Base-by-base conservation (phyloP, 2,113 vertebrate species). In the Sporophila hypoxantha region DNA sequence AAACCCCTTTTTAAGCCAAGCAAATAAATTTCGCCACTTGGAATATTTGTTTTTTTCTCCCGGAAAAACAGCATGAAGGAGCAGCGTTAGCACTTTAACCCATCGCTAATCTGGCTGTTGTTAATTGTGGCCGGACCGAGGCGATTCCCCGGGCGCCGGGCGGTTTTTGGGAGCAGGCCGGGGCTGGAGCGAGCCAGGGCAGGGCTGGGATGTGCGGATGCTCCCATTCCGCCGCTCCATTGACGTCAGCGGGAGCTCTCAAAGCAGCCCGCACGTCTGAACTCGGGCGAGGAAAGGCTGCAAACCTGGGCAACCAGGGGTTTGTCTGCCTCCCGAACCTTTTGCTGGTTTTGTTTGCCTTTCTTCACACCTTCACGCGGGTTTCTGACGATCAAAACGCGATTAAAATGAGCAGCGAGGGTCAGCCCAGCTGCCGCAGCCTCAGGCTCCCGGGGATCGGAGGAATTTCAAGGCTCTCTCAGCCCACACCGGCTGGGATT, bases 171-270 rank as follows among this genome's bases (percentile, higher is more conserved):
- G 74, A 93, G 91, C 81, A 81, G 85, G 81, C n/a, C 49, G 32
- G 49, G 76, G 77, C 55, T 50, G 79, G 46, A 67, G 62, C 61
- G 29, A 0, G 62, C 82, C 62, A n/a, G 82, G 27, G 19, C 37
- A 22, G 55, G 55, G 55, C 7, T 29, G 71, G 41, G 93, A 91
- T 88, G 70, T 47, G 95, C 92, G 32, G 75, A 44, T 95, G 96
- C 96, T 95, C 96, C 90, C 90, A 16, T 96, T 95, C 88, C 84
- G 62, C 96, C 66, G 92, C 86, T 93, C 95, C 93, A 96, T 95
- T 97, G 97, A 97, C 96, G 97, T 97, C 97, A 97, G 68, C 29
- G n/a, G 73, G 96, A 96, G 97, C 88, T 90, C 92, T 96, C 92
- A 87, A 44, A 93, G 82, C 96, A 47, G 84, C 94, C 91, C 21